Conservation (phyloP, 2,888 invertebrate species). For the Caenorhabditis auriculariae region DNA sequence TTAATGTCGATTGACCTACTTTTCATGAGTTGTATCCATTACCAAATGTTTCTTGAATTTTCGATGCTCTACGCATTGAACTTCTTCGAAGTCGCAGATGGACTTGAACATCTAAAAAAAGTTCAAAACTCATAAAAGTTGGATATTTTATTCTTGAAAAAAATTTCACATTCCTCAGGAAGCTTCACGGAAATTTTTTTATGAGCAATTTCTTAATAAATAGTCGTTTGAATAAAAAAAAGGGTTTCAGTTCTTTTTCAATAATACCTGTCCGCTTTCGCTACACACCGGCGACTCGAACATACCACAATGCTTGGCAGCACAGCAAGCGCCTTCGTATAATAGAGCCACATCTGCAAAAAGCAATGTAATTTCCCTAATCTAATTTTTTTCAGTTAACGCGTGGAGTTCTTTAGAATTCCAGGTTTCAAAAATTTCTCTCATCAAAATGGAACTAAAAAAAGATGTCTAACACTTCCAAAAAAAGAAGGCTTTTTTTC, state of each 20-base stretch:
- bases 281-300: slow-evolving; percentile 44
- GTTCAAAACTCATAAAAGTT: neutral
- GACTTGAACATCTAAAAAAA: slow-evolving; percentile 36
- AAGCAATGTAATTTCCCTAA: neutral
- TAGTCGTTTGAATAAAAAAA: neutral
- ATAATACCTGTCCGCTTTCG: slow-evolving; percentile 33
- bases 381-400: neutral
- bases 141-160: neutral
- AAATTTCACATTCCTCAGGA: neutral
- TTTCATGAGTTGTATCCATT: slow-evolving; percentile 31
- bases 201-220: neutral
- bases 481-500: too few relatives aligned
- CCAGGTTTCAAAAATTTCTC: too few relatives aligned
- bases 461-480: too few relatives aligned
- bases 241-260: neutral
- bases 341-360: slow-evolving; percentile 26
- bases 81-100: slow-evolving; percentile 36
- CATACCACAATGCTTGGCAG: slow-evolving; percentile 31
- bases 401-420: neutral
- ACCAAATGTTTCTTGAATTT: slow-evolving; percentile 28
- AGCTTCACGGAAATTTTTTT: neutral
- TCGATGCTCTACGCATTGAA: slow-evolving; percentile 38
- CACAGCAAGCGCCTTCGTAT: slow-evolving; percentile 42
- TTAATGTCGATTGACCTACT: too few relatives aligned
- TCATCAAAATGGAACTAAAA: too few relatives aligned